Conservation (phyloP, 2,113 vertebrate genomes). For the Indicator indicator region DNA sequence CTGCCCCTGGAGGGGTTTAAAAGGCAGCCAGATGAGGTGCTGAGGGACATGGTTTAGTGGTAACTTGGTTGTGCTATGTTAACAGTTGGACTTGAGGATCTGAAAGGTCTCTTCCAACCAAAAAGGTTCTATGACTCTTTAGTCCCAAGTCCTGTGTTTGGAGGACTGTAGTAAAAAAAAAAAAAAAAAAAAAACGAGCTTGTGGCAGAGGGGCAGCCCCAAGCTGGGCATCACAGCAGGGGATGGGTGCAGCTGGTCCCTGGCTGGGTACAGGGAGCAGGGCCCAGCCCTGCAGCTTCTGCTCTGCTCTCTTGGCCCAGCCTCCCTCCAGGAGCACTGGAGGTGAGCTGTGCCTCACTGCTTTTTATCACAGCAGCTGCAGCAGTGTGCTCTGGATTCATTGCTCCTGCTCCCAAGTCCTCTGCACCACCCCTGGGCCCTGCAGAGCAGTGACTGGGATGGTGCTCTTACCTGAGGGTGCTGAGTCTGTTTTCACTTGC, state of each 20-base stretch:
- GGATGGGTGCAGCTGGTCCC: background rate
- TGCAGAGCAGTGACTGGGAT: background rate
- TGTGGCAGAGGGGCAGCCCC: background rate
- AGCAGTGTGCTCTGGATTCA: background rate
- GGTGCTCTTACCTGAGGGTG: background rate
- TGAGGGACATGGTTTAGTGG: too few species aligned
- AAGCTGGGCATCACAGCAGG: rapidly evolving
- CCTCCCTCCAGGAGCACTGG: background rate
- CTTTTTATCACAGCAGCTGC: background rate
- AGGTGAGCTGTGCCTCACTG: rapidly evolving
- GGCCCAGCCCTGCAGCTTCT: background rate
- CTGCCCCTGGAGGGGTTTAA: too few species aligned
- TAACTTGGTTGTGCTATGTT: too few species aligned
- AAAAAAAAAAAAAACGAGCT: background rate
- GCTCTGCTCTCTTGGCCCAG: background rate
- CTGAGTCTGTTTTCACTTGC: background rate
- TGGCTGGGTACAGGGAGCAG: background rate
- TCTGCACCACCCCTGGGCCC: background rate
- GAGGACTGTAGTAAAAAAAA: background rate
- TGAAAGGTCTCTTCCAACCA: too few species aligned
- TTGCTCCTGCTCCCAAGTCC: background rate
- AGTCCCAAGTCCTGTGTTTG: background rate
- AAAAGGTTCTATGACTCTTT: too few species aligned
- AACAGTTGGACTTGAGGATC: too few species aligned
- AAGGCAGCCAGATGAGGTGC: too few species aligned